Conservation (phyloP, 2,888 invertebrate genomes). For the Neoitamus cyanurus region DNA sequence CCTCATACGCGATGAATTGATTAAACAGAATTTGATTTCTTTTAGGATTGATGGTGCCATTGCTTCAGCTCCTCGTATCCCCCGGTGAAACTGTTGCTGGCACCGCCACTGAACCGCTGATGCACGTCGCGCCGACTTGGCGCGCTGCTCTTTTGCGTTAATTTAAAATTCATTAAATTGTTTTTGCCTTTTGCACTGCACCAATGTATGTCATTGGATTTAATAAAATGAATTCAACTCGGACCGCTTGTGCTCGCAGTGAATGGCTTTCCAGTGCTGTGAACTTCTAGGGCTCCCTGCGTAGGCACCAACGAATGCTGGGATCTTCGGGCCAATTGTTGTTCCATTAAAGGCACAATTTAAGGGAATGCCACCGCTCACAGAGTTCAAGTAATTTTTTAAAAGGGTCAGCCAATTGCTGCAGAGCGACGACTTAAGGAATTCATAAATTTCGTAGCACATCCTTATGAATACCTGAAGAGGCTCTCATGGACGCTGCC, state of each 20-base stretch:
- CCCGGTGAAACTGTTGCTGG: not conserved
- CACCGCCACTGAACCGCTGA: not conserved
- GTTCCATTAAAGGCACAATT: not conserved
- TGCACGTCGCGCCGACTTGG: not conserved
- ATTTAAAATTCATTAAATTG: conserved; percentile 5
- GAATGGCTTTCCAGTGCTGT: not conserved
- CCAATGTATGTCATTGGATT: not conserved
- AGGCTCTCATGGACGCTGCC: not conserved
- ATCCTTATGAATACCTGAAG: not conserved
- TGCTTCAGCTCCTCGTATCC: not conserved
- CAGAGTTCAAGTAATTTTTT: not conserved
- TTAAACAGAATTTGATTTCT: conserved; percentile 5
- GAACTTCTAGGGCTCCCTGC: not conserved
- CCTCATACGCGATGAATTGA: not conserved
- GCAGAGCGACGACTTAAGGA: not conserved
- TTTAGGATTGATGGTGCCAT: not conserved
- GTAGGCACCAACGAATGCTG: not conserved
- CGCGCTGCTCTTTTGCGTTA: not conserved
- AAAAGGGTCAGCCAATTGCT: not conserved
- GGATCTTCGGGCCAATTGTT: not conserved
- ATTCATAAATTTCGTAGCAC: not conserved
- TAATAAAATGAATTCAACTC: not conserved
- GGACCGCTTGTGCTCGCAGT: not conserved
- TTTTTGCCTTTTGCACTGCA: not conserved
- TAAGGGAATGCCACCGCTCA: not conserved